These are phyloP conservation scores for Intellagama lesueurii DNA, from an alignment of 2,797 vertebrate species.

Conservation along the genomic window DNA sequence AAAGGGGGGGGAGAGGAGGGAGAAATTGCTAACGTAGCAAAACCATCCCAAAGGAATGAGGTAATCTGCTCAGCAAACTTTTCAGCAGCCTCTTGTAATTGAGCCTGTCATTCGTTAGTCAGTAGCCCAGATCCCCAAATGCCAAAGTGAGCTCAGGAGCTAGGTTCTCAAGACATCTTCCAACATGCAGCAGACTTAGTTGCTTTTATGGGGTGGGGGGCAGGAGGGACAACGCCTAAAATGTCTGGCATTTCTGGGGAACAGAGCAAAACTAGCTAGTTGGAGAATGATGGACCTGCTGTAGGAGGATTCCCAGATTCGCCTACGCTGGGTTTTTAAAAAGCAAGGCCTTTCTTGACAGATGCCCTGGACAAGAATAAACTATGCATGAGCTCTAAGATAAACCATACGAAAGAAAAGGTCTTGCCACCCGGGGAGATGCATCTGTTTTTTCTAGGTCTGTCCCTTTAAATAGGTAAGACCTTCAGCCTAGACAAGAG, in stretches of 20 bases:
- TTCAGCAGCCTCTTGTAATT: conserved; percentile 54
- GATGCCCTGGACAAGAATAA: neutral
- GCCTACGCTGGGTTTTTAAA: neutral
- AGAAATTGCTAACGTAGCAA: conserved; percentile 73
- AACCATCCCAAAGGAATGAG: conserved; percentile 73
- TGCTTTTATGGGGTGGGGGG: neutral
- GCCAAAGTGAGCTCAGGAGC: conserved; percentile 30
- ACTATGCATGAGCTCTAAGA: neutral
- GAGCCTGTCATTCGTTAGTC: conserved; percentile 18
- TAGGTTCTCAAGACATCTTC: conserved; percentile 18
- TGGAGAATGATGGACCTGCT: neutral
- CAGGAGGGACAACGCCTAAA: conserved; percentile 23
- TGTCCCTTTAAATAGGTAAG: neutral
- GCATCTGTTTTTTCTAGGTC: neutral
- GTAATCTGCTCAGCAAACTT: conserved; percentile 73
- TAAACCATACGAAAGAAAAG: neutral
- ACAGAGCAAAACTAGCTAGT: neutral
- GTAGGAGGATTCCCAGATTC: neutral
- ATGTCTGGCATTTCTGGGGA: neutral
- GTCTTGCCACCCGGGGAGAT: neutral
- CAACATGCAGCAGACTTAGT: neutral
- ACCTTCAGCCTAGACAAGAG: neutral
- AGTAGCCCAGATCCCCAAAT: neutral
- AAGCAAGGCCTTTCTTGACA: neutral
- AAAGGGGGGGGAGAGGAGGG: rapidly evolving